Conservation (phyloP, 1,140 invertebrate genomes). For the Drosophila equinoxialis region DNA sequence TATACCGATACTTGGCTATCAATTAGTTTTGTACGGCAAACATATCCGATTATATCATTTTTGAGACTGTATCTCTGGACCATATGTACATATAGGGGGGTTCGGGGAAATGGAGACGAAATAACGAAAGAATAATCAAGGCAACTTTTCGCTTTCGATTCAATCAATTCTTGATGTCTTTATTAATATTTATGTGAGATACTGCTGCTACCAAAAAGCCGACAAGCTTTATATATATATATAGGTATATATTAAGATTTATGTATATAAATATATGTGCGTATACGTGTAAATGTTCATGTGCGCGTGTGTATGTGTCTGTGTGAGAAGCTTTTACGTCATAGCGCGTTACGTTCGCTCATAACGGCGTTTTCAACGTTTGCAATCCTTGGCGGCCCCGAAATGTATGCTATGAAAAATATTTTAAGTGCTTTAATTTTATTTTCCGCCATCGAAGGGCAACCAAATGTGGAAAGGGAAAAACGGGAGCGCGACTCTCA, state of each 20-base stretch:
- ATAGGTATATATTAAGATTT: neutral
- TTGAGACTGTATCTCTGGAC: no score
- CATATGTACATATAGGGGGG: neutral
- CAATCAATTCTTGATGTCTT: conserved; percentile 76
- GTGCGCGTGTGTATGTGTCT: conserved; percentile 10
- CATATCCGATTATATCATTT: no score
- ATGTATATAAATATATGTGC: neutral
- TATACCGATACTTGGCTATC: no score
- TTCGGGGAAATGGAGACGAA: neutral
- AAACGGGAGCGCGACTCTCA: neutral
- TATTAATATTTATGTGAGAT: conserved; percentile 70
- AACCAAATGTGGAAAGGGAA: neutral
- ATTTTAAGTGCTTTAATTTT: conserved; percentile 79
- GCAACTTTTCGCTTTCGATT: conserved; percentile 48
- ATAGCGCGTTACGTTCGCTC: conserved; percentile 34
- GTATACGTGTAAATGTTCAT: conserved; percentile 27
- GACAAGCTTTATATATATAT: conserved; percentile 33
- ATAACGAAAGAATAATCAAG: conserved; percentile 15
- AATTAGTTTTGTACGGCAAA: no score
- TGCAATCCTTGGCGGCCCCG: conserved; percentile 23
- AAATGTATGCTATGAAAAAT: conserved; percentile 63
- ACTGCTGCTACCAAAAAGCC: conserved; percentile 13
- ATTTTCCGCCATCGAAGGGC: conserved; percentile 50
- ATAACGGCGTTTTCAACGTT: neutral
- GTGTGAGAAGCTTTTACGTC: conserved; percentile 35